Conservation (phyloP, 2,113 vertebrate genomes). For the Hyaena hyaena region DNA sequence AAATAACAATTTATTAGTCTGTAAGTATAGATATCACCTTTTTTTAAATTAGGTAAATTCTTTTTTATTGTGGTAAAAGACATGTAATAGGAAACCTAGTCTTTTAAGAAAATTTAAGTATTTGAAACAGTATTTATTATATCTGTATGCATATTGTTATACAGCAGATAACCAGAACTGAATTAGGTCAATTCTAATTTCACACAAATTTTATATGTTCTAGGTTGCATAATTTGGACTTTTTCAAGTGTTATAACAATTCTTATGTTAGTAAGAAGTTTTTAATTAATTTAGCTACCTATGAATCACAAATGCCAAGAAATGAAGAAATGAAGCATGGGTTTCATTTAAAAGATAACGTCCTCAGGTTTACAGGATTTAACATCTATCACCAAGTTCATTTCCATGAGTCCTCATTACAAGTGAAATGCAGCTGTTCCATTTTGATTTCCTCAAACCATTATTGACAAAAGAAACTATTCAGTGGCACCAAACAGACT, state of each 20-base stretch:
- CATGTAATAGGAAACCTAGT: not conserved
- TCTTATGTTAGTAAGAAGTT: constrained; percentile 80
- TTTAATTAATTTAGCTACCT: constrained; percentile 84
- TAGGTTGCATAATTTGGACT: constrained; percentile 78
- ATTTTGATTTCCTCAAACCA: constrained; percentile 72
- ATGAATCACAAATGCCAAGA: constrained; percentile 82
- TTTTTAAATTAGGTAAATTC: not conserved
- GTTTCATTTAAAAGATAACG: constrained; percentile 79
- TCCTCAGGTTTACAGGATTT: constrained; percentile 77
- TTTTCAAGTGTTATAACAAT: constrained; percentile 74
- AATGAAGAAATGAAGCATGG: constrained; percentile 78
- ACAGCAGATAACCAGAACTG: not conserved
- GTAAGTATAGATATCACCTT: not conserved
- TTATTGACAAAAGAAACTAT: constrained; percentile 72
- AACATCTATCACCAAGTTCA: constrained; percentile 74
- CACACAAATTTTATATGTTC: constrained; percentile 75
- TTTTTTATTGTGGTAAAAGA: not conserved
- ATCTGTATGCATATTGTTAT: not conserved
- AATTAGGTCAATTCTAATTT: constrained; percentile 34
- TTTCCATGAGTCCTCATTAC: constrained; percentile 69
- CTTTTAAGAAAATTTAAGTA: not conserved
- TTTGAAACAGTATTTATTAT: not conserved
- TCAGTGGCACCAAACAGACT: not conserved
- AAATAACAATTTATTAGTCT: not conserved
- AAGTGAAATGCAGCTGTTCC: constrained; percentile 59